Evolutionary conservation across 2,113 vertebrate genomes (phyloP), one percentile per base, ranked within the genome.

Genomic region (Strix uralensis): DNA sequence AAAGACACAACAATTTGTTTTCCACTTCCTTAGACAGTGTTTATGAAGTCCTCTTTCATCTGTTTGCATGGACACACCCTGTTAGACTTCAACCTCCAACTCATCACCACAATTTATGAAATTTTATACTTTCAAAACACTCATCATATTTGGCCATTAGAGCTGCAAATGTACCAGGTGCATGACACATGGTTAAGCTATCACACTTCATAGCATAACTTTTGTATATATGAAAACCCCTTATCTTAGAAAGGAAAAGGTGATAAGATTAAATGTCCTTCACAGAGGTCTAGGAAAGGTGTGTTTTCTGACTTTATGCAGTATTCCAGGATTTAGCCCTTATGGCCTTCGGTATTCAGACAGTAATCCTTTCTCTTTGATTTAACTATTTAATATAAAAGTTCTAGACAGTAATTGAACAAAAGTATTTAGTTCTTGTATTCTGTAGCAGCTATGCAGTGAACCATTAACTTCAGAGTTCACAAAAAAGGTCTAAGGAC

Each of bases 251-350:
- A 92, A 90, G 36, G 47, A 93, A 80, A 52, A 47, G 11, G 10
- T 84, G 85, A 71, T 95, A 93, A 96, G 92, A 90, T 94, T 92
- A 80, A 69, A 75, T 72, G 89, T 34, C 93, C 79, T 94, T 93
- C 6, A 4, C 51, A 85, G 55, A 81, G 81, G 59, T 89, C 78
- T 91, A 13, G 51, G 11, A 57, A 67, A 74, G 15, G 25, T 73
- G 29, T 30, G 32, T 90, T 71, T 95, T 17, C 40, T 46, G 52
- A 54, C 19, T 4, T 52, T 46, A 25, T 40, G 55, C 9, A 13
- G 27, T 59, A 15, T 36, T 79, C 27, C 46, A 70, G 44, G 59
- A 46, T 22, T 77, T 79, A 36, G 57, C 29, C 16, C 5, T 65
- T 57, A 57, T 1, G 19, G 46, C 42, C 42, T 32, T 5, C 29